A percentile compares a stretch with the other conserved stretches of the same genome.
Evolutionary conservation across 2,113 vertebrate species (phyloP).

Genomic region (Pao palembangensis): DNA sequence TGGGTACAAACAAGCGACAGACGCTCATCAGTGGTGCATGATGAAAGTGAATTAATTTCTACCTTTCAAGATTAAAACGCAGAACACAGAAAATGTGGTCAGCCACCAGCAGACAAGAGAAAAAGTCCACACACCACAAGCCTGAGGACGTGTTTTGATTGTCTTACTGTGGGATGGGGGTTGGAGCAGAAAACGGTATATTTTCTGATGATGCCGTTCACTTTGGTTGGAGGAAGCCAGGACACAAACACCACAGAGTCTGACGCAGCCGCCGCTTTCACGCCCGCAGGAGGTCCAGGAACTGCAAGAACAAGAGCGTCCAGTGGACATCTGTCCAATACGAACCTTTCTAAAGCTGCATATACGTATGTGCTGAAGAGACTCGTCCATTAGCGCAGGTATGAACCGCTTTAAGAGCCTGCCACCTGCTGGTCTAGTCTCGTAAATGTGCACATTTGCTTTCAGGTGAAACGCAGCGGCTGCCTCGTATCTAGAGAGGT

Average conservation of each 20-base stretch:
- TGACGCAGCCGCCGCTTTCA: slow-evolving; percentile 89
- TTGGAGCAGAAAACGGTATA: slow-evolving; percentile 96
- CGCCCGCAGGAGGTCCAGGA: slow-evolving; percentile 90
- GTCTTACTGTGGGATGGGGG: slow-evolving; percentile 87
- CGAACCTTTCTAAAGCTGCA: not conserved
- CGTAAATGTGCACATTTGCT: not conserved
- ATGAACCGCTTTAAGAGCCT: slow-evolving; percentile 3
- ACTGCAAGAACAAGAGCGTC: slow-evolving; percentile 66
- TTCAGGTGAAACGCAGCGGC: not conserved
- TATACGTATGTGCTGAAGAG: too few species aligned
- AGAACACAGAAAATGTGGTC: too few species aligned
- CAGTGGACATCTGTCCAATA: slow-evolving; percentile 9
- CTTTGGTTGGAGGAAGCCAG: slow-evolving; percentile 91
- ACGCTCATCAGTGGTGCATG: not conserved
- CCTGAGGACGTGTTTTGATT: not conserved
- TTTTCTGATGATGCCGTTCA: slow-evolving; percentile 92
- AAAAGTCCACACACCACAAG: too few species aligned
- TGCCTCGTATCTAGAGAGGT: not conserved
- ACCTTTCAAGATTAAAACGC: too few species aligned
- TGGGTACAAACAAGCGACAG: slow-evolving; percentile 54
- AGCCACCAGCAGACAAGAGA: too few species aligned
- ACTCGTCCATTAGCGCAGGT: not conserved
- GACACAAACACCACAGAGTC: slow-evolving; percentile 91
- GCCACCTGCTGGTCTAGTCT: not conserved
- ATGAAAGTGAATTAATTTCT: too few species aligned